A percentile compares a stretch with the other conserved stretches of the same genome.
phyloP scores from a whole-genome alignment of 2,113 vertebrate genomes.

The Pachypanchax playfairii region DNA sequence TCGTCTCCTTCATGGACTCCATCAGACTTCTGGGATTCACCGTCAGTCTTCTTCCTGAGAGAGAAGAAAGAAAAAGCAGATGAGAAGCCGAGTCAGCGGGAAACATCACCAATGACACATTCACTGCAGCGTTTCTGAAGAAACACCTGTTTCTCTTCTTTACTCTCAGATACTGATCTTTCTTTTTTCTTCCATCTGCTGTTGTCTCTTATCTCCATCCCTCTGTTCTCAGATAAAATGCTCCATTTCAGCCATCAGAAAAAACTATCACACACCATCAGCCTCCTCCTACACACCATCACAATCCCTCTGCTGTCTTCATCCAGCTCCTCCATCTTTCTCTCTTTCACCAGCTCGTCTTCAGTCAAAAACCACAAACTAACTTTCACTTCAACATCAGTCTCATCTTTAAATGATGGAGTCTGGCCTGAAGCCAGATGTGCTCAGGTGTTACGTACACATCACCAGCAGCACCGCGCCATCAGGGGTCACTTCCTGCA shows the following conservation, averaged over 20 bases:
- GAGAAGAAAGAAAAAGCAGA: constrained; percentile 14
- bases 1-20: constrained; percentile 6
- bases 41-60: constrained; percentile 12
- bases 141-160: constrained; percentile 2
- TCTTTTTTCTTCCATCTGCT: neutral
- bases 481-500: too few species aligned
- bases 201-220: constrained; percentile 11
- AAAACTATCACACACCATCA: constrained; percentile 57
- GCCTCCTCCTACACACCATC: constrained; percentile 46
- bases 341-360: constrained; percentile 7
- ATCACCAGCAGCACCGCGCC: too few species aligned
- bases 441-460: too few species aligned
- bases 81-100: constrained; percentile 32
- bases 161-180: constrained; percentile 1
- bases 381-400: too few species aligned
- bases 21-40: neutral
- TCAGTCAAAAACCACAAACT: neutral
- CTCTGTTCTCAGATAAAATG: constrained; percentile 33
- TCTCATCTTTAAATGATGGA: too few species aligned
- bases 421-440: too few species aligned
- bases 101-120: neutral
- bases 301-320: constrained; percentile 1
- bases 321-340: neutral
- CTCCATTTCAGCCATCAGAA: constrained; percentile 35
- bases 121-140: neutral